phyloP scores from a whole-genome alignment of 2,888 invertebrate genomes.

The Sycophila texana region DNA sequence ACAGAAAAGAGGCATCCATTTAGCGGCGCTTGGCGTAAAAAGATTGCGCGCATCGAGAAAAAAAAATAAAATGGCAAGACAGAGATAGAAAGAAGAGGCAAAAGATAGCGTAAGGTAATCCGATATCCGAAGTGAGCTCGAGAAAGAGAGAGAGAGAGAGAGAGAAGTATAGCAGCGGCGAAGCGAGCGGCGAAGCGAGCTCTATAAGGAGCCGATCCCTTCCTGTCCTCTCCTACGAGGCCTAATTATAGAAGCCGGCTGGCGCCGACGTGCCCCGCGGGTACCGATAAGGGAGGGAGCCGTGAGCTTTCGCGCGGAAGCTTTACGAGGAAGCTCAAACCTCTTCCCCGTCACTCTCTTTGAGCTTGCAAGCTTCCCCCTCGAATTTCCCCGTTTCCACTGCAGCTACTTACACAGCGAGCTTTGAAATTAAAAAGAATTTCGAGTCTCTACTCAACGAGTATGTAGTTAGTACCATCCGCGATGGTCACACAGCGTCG shows the following conservation, averaged over 20 bases:
- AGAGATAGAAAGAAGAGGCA: conserved; percentile 7
- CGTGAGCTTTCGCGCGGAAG: too few species aligned
- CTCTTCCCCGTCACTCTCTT: too few species aligned
- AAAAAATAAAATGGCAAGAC: neutral
- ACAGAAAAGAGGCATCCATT: conserved; percentile 70
- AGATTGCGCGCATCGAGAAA: conserved; percentile 4
- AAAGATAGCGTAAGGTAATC: neutral
- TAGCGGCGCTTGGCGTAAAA: conserved; percentile 53
- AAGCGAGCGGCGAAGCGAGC: conserved; percentile 61
- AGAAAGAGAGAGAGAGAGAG: neutral
- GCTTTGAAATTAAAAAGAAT: too few species aligned
- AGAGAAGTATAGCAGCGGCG: neutral
- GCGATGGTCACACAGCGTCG: too few species aligned
- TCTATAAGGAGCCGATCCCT: conserved; percentile 73
- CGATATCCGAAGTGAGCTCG: conserved; percentile 1
- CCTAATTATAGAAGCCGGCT: conserved; percentile 72
- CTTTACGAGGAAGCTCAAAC: too few species aligned
- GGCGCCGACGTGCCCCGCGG: neutral
- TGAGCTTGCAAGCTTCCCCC: too few species aligned
- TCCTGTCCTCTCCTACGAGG: conserved; percentile 65
- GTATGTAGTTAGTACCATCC: too few species aligned
- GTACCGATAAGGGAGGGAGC: neutral
- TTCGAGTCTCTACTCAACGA: too few species aligned
- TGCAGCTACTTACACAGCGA: too few species aligned
- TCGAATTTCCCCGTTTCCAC: too few species aligned